Evolutionary conservation across 2,888 invertebrate species (phyloP).

Genomic region (Scelioninae gen. 1): DNA sequence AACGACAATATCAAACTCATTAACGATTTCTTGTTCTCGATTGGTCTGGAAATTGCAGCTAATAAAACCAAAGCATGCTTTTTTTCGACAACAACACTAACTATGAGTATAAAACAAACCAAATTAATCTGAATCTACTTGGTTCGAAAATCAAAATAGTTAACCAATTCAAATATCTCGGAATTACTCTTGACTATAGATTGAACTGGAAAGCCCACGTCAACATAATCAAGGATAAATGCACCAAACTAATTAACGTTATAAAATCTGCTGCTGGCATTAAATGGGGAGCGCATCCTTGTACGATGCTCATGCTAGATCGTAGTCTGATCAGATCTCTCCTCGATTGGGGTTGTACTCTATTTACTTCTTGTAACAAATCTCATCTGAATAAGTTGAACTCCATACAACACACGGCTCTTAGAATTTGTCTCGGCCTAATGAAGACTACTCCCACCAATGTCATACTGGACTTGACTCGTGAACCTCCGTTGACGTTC

Average conservation of each 20-base stretch:
- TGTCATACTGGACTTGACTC: too few species aligned
- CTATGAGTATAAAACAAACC: background rate
- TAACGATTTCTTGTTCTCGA: too few species aligned
- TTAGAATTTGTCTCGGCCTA: too few species aligned
- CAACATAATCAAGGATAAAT: background rate
- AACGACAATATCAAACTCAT: too few species aligned
- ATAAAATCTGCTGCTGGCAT: background rate
- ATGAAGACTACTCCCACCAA: too few species aligned
- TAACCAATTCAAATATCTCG: conserved; percentile 10
- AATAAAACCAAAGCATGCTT: too few species aligned
- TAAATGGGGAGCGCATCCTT: conserved; percentile 12
- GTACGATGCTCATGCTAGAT: conserved; percentile 4
- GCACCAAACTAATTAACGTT: conserved; percentile 12
- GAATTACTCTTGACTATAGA: conserved; percentile 2
- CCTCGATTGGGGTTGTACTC: background rate
- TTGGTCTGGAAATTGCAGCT: conserved; percentile 7
- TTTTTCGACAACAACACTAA: background rate
- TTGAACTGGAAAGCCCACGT: conserved; percentile 12
- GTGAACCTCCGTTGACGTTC: too few species aligned
- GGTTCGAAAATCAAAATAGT: conserved; percentile 11
- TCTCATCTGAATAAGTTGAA: background rate
- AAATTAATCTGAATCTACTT: background rate
- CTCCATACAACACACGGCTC: background rate
- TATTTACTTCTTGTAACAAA: background rate
- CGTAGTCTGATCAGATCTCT: background rate